A percentile compares a stretch with the other conserved stretches of the same genome.
Conservation (phyloP, 2,797 vertebrate species). For the Sebastiscus tertius region DNA sequence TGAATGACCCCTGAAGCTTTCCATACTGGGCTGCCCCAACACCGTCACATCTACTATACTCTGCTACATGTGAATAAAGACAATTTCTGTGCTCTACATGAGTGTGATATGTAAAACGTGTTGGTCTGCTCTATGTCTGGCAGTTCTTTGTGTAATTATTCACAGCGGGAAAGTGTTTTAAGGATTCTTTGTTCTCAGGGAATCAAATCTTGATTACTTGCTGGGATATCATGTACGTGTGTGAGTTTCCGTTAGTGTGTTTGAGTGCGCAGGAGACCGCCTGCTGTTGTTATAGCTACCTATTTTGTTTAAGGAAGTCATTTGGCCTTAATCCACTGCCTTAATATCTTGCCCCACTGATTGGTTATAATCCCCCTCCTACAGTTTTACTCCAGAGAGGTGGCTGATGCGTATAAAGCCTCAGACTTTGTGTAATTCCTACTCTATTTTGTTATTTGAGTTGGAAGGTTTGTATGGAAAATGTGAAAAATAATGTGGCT, state of each 20-base stretch:
- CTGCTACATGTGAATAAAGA: not conserved
- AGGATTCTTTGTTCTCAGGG: conserved; percentile 36
- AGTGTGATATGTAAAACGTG: not conserved
- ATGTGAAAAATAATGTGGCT: conserved; percentile 9
- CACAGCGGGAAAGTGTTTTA: conserved; percentile 20
- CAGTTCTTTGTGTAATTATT: conserved; percentile 35
- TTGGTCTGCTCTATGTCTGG: not conserved
- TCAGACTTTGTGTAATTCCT: conserved; percentile 34
- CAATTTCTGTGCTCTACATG: not conserved
- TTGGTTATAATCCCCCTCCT: conserved; percentile 59
- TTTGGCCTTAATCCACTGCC: conserved; percentile 60
- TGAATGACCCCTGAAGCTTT: not conserved
- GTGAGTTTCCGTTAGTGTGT: not conserved
- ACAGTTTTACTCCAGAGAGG: conserved; percentile 42
- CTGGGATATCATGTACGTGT: conserved; percentile 15
- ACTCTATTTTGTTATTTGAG: conserved; percentile 22
- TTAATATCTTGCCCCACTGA: conserved; percentile 60
- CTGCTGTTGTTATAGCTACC: conserved; percentile 58
- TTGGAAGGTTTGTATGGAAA: conserved; percentile 8
- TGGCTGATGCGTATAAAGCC: conserved; percentile 25
- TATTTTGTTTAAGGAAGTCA: conserved; percentile 70
- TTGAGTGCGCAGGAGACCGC: conserved; percentile 22
- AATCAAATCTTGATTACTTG: conserved; percentile 44
- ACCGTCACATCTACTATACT: not conserved
- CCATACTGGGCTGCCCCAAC: not conserved